Conservation (phyloP, 2,888 invertebrate species). For the Gisinianus flammeolus region DNA sequence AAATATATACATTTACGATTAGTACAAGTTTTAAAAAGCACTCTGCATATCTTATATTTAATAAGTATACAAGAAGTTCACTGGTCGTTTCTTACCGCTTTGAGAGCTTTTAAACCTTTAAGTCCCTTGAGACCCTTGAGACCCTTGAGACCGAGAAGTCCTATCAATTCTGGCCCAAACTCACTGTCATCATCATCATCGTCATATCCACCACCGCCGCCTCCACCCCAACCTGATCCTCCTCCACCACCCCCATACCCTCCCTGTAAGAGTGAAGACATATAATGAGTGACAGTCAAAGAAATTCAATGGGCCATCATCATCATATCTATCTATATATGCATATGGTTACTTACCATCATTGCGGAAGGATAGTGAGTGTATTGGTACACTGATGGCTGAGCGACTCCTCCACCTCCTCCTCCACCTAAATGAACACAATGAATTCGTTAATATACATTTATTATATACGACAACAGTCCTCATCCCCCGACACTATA, state of each 20-base stretch:
- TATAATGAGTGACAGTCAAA: background rate
- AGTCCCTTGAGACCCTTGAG: conserved; percentile 42
- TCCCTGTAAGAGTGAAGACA: background rate
- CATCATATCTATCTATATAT: too few species aligned
- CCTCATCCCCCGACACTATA: background rate
- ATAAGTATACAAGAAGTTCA: too few species aligned
- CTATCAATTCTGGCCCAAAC: conserved; percentile 37
- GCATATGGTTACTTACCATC: conserved; percentile 7
- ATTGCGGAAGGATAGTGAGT: conserved; percentile 32
- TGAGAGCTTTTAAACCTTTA: conserved; percentile 32
- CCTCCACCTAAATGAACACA: conserved; percentile 9
- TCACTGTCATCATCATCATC: conserved; percentile 34
- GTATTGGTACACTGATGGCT: conserved; percentile 38
- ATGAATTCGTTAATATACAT: too few species aligned
- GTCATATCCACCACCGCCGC: conserved; percentile 9
- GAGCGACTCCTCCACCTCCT: conserved; percentile 34
- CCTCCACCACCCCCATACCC: conserved; percentile 27
- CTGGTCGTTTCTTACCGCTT: too few species aligned
- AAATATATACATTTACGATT: too few species aligned
- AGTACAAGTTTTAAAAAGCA: too few species aligned
- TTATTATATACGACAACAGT: too few species aligned
- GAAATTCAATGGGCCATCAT: too few species aligned
- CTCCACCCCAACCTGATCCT: conserved; percentile 22
- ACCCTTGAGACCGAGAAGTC: conserved; percentile 40
- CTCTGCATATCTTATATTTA: too few species aligned